Evolutionary conservation across 2,888 invertebrate genomes (phyloP).

Genomic region (Macropis europaea): DNA sequence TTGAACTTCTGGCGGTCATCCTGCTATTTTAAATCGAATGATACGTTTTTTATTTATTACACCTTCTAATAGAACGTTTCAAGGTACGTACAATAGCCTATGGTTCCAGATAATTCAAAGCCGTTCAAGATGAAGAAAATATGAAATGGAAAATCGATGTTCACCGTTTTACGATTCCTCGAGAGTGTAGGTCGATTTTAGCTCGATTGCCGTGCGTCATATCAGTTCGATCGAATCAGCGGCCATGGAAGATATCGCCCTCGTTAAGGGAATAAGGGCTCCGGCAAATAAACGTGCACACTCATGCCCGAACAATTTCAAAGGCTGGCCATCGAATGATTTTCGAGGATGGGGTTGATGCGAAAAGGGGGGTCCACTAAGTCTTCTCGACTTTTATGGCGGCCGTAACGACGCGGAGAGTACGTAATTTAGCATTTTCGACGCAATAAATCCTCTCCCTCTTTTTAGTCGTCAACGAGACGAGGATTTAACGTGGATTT

Average conservation of each 20-base stretch:
- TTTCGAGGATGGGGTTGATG: conserved; percentile 31
- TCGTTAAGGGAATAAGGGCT: conserved; percentile 36
- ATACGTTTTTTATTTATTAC: too few relatives aligned
- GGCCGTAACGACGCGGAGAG: conserved; percentile 16
- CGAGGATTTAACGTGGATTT: conserved; percentile 16
- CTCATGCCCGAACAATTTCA: conserved; percentile 45
- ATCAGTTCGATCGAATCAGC: conserved; percentile 27
- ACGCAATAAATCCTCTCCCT: conserved; percentile 22
- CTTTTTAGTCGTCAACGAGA: conserved; percentile 15
- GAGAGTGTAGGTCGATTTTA: not conserved
- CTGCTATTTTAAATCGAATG: too few relatives aligned
- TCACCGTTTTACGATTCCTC: not conserved
- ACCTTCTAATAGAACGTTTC: too few relatives aligned
- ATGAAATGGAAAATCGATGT: not conserved
- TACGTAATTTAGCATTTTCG: conserved; percentile 29
- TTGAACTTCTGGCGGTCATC: too few relatives aligned
- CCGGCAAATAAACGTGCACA: conserved; percentile 49
- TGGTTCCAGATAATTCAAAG: too few relatives aligned
- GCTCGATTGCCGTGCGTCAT: conserved; percentile 30
- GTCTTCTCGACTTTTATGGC: conserved; percentile 20
- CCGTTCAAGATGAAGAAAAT: too few relatives aligned
- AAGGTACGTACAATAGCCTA: too few relatives aligned
- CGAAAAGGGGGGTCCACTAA: conserved; percentile 5
- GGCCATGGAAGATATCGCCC: conserved; percentile 30
- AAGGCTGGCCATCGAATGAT: conserved; percentile 32